Conservation (phyloP, 2,888 invertebrate species). For the Drosophila hamatofila region DNA sequence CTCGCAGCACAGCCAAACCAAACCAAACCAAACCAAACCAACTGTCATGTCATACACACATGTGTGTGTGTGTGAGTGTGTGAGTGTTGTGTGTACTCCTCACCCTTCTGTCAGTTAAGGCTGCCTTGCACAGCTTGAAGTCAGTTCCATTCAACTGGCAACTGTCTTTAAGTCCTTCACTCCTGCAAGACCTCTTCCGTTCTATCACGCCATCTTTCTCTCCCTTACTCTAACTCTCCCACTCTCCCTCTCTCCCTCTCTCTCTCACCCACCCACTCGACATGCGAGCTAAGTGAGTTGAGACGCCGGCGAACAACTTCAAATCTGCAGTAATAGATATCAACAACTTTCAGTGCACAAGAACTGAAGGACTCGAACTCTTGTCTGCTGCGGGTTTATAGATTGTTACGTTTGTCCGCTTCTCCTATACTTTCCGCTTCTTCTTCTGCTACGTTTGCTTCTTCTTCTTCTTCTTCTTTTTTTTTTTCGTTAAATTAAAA, state of each 20-base stretch:
- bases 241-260: background rate
- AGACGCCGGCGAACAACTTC: slow-evolving; percentile 72
- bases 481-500: slow-evolving; percentile 68
- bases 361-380: slow-evolving; percentile 21
- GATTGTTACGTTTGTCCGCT: slow-evolving; percentile 51
- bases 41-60: slow-evolving; percentile 66
- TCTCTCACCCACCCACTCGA: slow-evolving; percentile 15
- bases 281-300: slow-evolving; percentile 70
- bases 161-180: slow-evolving; percentile 54
- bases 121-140: slow-evolving; percentile 42
- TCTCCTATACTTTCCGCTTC: slow-evolving; percentile 8
- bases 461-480: slow-evolving; percentile 17
- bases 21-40: slow-evolving; percentile 54
- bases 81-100: background rate
- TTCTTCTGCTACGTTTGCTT: background rate
- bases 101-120: slow-evolving; percentile 24
- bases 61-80: slow-evolving; percentile 5
- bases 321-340: slow-evolving; percentile 80
- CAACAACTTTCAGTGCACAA: slow-evolving; percentile 71
- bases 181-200: slow-evolving; percentile 3
- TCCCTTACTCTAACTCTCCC: background rate
- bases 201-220: background rate
- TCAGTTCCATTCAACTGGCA: slow-evolving; percentile 74
- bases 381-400: slow-evolving; percentile 51
- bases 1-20: slow-evolving; percentile 42